Percentiles rank a stretch among this genome's conserved stretches.
Conservation (phyloP, 1,140 invertebrate species). For the Drosophila dunni region DNA sequence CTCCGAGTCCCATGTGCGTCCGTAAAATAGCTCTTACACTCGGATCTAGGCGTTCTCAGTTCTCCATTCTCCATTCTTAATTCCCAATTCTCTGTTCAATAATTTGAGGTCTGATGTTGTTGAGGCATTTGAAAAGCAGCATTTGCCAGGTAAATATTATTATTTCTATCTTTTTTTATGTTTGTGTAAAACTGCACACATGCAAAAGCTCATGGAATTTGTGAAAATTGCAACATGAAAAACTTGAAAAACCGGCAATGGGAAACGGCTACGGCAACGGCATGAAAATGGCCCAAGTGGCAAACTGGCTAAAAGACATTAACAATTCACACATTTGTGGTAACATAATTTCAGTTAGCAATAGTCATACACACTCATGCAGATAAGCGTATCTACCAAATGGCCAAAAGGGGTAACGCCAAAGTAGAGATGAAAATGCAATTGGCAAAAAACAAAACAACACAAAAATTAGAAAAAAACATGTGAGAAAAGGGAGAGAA, state of each 20-base stretch:
- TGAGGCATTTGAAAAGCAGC: slow-evolving; percentile 39
- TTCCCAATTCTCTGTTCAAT: slow-evolving; percentile 12
- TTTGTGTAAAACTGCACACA: slow-evolving; percentile 27
- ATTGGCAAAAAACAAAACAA: slow-evolving; percentile 12
- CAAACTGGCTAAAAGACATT: slow-evolving; percentile 73
- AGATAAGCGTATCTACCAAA: not conserved
- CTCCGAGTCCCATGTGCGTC: slow-evolving; percentile 7
- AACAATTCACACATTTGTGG: slow-evolving; percentile 80
- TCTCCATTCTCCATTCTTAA: slow-evolving; percentile 13
- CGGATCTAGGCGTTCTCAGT: slow-evolving; percentile 19
- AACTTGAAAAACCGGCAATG: slow-evolving; percentile 79
- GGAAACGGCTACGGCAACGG: slow-evolving; percentile 52
- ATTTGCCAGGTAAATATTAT: slow-evolving; percentile 67
- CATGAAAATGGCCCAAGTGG: slow-evolving; percentile 51
- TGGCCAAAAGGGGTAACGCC: not conserved
- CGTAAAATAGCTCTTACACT: slow-evolving; percentile 55
- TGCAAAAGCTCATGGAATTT: slow-evolving; percentile 46
- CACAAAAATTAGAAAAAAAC: not conserved
- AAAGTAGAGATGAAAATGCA: slow-evolving; percentile 12
- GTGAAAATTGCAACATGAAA: slow-evolving; percentile 66
- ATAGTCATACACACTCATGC: slow-evolving; percentile 33
- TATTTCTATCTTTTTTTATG: slow-evolving; percentile 25
- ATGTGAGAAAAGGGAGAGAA: not conserved
- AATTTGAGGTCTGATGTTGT: slow-evolving; percentile 4
- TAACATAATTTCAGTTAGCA: slow-evolving; percentile 73